Conservation (phyloP, 2,113 vertebrate species). For the Tyrannus savana region DNA sequence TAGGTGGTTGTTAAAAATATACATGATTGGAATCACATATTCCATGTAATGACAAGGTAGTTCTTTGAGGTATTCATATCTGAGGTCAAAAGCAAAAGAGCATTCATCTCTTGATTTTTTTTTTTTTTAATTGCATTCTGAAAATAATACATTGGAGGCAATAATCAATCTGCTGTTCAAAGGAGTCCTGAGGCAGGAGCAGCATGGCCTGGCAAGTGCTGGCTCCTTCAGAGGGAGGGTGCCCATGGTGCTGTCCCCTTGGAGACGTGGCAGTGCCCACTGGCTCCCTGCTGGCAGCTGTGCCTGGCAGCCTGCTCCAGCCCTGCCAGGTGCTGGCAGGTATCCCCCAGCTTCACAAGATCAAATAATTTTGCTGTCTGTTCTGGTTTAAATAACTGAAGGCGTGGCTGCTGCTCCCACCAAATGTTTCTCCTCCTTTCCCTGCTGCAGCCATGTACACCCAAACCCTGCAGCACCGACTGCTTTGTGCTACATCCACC, state of each 20-base stretch:
- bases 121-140: background rate
- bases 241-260: accelerated
- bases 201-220: background rate
- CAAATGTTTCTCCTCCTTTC: background rate
- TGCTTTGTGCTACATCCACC: background rate
- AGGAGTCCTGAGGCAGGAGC: accelerated
- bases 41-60: background rate
- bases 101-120: background rate
- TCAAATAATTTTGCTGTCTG: background rate
- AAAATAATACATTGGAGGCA: background rate
- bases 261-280: background rate
- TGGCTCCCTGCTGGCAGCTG: background rate
- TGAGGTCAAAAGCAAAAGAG: background rate
- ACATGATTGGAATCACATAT: background rate
- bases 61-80: background rate
- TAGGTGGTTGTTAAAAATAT: background rate
- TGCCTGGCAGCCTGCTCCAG: background rate
- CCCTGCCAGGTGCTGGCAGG: background rate
- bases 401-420: accelerated
- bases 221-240: background rate
- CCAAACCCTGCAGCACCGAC: background rate
- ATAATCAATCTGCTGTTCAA: background rate
- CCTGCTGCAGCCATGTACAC: background rate
- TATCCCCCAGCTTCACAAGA: background rate
- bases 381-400: background rate